Evolutionary conservation across 2,113 vertebrate genomes (phyloP), one percentile per base, ranked within the genome.

Genomic region (Cephalopterus ornatus): DNA sequence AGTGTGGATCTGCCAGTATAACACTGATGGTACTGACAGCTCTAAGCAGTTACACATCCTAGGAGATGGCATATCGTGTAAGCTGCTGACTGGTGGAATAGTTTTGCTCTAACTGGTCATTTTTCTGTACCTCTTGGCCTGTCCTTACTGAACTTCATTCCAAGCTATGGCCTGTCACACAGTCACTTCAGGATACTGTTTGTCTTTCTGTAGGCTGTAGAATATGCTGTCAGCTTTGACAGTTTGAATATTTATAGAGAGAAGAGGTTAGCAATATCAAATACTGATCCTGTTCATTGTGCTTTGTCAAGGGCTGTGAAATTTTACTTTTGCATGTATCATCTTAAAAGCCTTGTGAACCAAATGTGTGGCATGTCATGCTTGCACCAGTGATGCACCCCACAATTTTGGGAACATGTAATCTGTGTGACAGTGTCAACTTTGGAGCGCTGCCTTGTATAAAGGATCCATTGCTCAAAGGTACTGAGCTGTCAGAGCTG

Each of bases 401-500:
- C 41, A 44, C 53, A n/a, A 4, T 90, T 95, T 83, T 41, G 78
- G 67, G 74, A 92, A 44, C 0, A 0, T 72, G 52, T 65, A n/a
- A 52, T 92, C 52, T 37, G 4, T 81, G 44, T 89, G 61, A 41
- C 70, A 56, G 52, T 2, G 1, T 88, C 53, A 50, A 21, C 58
- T 94, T 66, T 70, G 39, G 77, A 85, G 59, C 37, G 16, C 41
- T 52, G 56, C 47, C 89, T 74, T 72, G 32, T 72, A 3, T 74
- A 15, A 84, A 71, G 26, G 83, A 84, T 91, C 47, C 20, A 1
- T 41, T 61, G 70, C 83, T 93, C 73, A 58, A 46, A 91, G 77
- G 78, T 70, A 58, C n/a, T 44, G 30, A 92, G 49, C 89, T 85
- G 56, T 82, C 70, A 65, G 77, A 56, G 50, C 87, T 91, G 61